phyloP scores from a whole-genome alignment of 1,140 invertebrate genomes.

The Ceratina japonica region DNA sequence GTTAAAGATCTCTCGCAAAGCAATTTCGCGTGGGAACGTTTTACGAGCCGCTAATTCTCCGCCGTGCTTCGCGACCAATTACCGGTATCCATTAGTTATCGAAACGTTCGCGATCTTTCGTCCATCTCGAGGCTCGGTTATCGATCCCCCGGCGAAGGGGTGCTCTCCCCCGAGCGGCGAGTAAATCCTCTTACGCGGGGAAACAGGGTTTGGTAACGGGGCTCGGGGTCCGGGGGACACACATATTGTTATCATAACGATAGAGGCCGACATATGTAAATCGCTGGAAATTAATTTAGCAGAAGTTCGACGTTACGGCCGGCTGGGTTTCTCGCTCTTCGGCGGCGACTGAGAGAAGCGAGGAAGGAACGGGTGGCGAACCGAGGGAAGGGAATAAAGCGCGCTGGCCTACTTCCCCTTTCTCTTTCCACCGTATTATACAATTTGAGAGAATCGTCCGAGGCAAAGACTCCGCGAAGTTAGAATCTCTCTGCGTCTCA shows the following conservation, averaged over 20 bases:
- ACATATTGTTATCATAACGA: constrained; percentile 63
- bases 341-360: constrained; percentile 18
- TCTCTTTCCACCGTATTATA: not conserved
- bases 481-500: constrained; percentile 15
- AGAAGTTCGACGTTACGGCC: constrained; percentile 55
- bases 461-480: constrained; percentile 50
- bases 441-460: constrained; percentile 31
- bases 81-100: constrained; percentile 41
- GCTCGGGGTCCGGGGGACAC: not conserved
- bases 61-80: constrained; percentile 29
- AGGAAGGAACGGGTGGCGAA: too few relatives aligned
- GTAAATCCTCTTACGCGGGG: constrained; percentile 57
- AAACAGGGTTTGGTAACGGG: not conserved
- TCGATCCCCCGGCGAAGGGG: constrained; percentile 40
- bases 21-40: constrained; percentile 16
- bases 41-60: constrained; percentile 15
- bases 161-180: constrained; percentile 26
- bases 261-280: constrained; percentile 63
- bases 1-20: constrained; percentile 1
- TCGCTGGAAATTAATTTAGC: constrained; percentile 68
- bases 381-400: constrained; percentile 59
- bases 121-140: constrained; percentile 31
- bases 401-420: constrained; percentile 58
- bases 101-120: constrained; percentile 35
- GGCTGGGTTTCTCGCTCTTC: constrained; percentile 22